A percentile compares a stretch with the other conserved stretches of the same genome.
These are phyloP conservation scores for Geodia barretti DNA, from an alignment of 37 sponge, comb jelly and placozoan genomes.

Conservation along the genomic window DNA sequence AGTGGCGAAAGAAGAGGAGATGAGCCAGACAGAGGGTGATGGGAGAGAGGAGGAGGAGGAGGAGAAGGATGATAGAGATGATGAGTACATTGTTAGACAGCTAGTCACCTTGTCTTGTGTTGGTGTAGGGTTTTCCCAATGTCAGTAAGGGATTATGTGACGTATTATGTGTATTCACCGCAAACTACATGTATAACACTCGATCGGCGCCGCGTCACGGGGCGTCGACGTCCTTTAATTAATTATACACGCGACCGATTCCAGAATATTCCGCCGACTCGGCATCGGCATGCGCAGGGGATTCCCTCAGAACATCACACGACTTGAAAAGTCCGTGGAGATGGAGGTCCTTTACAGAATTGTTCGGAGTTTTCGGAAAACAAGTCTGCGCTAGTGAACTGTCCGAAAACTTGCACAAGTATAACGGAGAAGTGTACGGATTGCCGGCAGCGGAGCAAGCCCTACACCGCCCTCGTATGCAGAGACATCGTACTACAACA, in stretches of 20 bases:
- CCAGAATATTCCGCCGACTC: too few relatives aligned
- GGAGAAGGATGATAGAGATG: slow-evolving; percentile 1
- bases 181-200: too few relatives aligned
- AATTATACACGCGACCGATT: too few relatives aligned
- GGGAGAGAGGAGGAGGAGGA: background rate
- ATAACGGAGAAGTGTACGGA: background rate
- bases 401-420: background rate
- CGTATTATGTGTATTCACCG: background rate
- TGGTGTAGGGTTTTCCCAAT: slow-evolving; percentile 76
- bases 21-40: background rate
- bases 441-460: background rate
- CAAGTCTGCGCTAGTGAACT: background rate
- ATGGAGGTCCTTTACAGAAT: too few relatives aligned
- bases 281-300: too few relatives aligned
- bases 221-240: too few relatives aligned
- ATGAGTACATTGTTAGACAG: slow-evolving; percentile 15
- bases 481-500: too few relatives aligned
- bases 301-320: too few relatives aligned
- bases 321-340: too few relatives aligned
- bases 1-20: slow-evolving; percentile 39
- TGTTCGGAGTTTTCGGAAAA: too few relatives aligned
- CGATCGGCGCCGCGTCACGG: too few relatives aligned
- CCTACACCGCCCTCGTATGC: too few relatives aligned
- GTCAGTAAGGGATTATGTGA: slow-evolving; percentile 60
- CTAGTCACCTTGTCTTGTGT: slow-evolving; percentile 66